Base-by-base conservation (phyloP, 1,140 invertebrate genomes). In the Zaprionus lachaisei region DNA sequence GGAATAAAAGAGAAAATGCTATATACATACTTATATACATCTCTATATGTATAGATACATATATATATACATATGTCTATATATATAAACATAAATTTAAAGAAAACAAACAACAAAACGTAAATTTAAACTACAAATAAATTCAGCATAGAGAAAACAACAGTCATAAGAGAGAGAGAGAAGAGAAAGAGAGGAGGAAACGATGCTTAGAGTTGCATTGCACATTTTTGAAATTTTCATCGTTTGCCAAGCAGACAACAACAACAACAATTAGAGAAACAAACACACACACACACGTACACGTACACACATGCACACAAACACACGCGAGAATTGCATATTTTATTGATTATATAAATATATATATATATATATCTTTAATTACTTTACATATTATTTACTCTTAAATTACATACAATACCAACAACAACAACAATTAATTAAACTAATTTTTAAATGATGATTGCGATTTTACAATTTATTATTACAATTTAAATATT, bases 191-290 rank as follows among this genome's bases (percentile, higher is more conserved):
- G 61, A 66, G 55, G 7, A 69, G 54, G 75, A 82, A 73, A 84
- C 85, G 85, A 90, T 90, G 85, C 85, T 90, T 90, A 85, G 79
- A 89, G 86, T 90, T 90, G 85, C 85, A 81, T 90, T 90, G 85
- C 85, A 90, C 85, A 90, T 85, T 87, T 87, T 90, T 85, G 68
- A 68, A 79, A 81, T 83, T 73, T 90, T 90, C 86, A 90, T 90
- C 85, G 85, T 90, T 90, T 90, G 85, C 85, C 85, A 90, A 90
- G 85, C 85, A 90, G 85, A 90, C 85, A 84, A 71, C 67, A 74
- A 80, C 67, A 74, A 80, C 66, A 81, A 79, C 61, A 82, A 77
- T 65, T 66, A 26, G 28, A n/a, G 34, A 38, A 44, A 72, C 58
- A 54, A 55, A 85, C 65, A 54, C 63, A 72, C 37, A 72, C 37